These are phyloP conservation scores for Macropodus opercularis DNA, from an alignment of 2,797 vertebrate genomes.

Conservation along the genomic window DNA sequence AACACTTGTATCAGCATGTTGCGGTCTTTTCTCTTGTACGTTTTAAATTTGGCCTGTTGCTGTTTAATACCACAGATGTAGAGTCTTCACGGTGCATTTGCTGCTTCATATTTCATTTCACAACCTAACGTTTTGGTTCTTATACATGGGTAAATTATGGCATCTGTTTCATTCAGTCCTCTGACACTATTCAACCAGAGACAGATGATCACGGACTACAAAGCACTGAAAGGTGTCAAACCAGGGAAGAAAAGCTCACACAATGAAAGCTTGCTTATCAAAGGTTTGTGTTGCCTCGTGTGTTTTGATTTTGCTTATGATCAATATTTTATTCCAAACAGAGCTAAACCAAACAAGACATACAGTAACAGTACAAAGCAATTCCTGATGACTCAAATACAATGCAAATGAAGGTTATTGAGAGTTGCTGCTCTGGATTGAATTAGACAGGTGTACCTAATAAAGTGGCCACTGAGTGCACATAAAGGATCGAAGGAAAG, in stretches of 20 bases:
- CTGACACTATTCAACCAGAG: not conserved
- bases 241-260: not conserved
- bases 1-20: conserved; percentile 41
- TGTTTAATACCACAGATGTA: conserved; percentile 38
- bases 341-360: not conserved
- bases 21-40: conserved; percentile 26
- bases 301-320: not conserved
- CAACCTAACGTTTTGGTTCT: not conserved
- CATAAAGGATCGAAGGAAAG: too few relatives aligned
- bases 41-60: conserved; percentile 39
- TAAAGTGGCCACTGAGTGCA: too few relatives aligned
- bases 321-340: not conserved
- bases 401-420: too few relatives aligned
- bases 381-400: not conserved
- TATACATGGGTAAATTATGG: not conserved
- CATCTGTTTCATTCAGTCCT: too few relatives aligned
- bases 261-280: not conserved
- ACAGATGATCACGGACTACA: not conserved
- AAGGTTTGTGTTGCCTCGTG: not conserved
- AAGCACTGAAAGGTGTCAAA: not conserved
- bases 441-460: too few relatives aligned
- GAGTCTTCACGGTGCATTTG: conserved; percentile 24
- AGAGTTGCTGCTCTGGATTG: too few relatives aligned
- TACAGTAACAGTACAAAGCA: not conserved
- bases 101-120: conserved; percentile 19